phyloP scores from a whole-genome alignment of 1,140 invertebrate species.

The Eriosoma lanigerum region DNA sequence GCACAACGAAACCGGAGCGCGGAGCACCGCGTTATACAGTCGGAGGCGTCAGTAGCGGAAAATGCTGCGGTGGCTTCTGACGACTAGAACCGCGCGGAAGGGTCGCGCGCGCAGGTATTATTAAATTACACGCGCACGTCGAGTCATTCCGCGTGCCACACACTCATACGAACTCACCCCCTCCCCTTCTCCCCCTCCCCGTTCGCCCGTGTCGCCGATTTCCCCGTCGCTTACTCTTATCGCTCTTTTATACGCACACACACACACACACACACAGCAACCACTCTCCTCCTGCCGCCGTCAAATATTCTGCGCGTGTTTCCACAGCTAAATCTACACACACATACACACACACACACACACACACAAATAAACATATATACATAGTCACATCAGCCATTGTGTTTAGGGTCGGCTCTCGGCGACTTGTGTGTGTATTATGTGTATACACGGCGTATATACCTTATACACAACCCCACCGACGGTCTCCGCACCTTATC shows the following conservation, averaged over 20 bases:
- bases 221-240: neutral
- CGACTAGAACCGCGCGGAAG: too few species aligned
- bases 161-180: too few species aligned
- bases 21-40: too few species aligned
- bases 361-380: neutral
- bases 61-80: neutral
- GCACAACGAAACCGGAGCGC: too few species aligned
- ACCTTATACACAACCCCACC: neutral
- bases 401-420: neutral
- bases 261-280: neutral
- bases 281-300: too few species aligned
- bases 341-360: neutral
- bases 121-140: slow-evolving; percentile 47
- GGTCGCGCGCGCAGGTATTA: slow-evolving; percentile 43
- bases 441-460: neutral
- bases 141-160: too few species aligned
- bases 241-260: neutral
- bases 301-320: too few species aligned
- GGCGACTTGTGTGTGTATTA: neutral
- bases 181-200: neutral
- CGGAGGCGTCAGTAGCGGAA: neutral
- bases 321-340: neutral
- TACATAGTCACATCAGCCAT: neutral
- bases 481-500: neutral
- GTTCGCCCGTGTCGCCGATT: neutral